A percentile compares a stretch with the other conserved stretches of the same genome.
Conservation (phyloP, 2,797 vertebrate species). For the Salmo trutta region DNA sequence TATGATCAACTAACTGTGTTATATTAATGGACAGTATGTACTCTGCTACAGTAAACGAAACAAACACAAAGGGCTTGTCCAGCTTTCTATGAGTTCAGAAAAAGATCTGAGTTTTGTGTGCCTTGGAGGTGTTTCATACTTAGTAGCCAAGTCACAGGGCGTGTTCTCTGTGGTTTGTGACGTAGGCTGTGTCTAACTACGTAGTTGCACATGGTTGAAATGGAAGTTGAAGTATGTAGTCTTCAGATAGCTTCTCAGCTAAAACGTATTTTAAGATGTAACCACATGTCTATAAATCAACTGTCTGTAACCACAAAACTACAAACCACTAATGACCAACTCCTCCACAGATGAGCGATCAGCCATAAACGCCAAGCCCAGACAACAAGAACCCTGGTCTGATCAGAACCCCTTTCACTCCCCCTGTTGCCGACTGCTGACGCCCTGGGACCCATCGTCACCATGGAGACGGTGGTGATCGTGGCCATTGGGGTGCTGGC, state of each 20-base stretch:
- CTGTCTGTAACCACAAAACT: slow-evolving; percentile 25
- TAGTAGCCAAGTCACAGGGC: slow-evolving; percentile 2
- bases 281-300: background rate
- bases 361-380: slow-evolving; percentile 43
- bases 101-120: slow-evolving; percentile 42
- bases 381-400: slow-evolving; percentile 44
- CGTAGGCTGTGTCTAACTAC: background rate
- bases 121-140: slow-evolving; percentile 38
- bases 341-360: slow-evolving; percentile 65
- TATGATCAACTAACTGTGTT: background rate
- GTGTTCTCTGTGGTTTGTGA: background rate
- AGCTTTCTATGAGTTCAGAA: slow-evolving; percentile 34
- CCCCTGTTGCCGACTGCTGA: slow-evolving; percentile 35
- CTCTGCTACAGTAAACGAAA: background rate
- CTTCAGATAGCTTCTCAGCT: background rate
- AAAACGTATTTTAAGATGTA: background rate
- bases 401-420: slow-evolving; percentile 37
- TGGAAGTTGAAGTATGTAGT: background rate
- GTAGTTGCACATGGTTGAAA: background rate
- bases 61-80: slow-evolving; percentile 19
- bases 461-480: slow-evolving; percentile 97
- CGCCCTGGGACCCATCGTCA: slow-evolving; percentile 35
- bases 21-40: background rate
- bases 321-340: slow-evolving; percentile 24
- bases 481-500: slow-evolving; percentile 94